Base-by-base conservation (phyloP, 2,113 vertebrate species). In the Drymodes brunneopygia region DNA sequence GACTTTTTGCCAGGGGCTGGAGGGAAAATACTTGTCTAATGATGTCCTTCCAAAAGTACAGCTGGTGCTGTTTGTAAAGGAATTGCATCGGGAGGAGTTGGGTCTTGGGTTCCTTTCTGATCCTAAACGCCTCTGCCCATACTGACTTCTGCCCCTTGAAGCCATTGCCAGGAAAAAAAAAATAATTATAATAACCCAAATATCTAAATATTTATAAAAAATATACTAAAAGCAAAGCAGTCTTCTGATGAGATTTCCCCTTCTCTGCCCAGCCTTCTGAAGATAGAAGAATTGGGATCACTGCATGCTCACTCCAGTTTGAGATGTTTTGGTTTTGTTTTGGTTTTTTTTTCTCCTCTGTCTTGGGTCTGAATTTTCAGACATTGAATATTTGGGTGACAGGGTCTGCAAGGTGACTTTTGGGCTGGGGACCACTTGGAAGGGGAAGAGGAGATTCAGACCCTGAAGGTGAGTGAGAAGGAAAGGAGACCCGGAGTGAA, bases 1-100 rank as follows among this genome's bases (percentile, higher is more conserved):
- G 95, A 95, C 81, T 96, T 96, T 94, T 83, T 93, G 74, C 61
- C 92, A 96, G 88, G 40, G 81, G 65, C 78, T 71, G 75, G 20
- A 90, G 86, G 51, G 75, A 88, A 65, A 93, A 92, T 61, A 13
- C 58, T 96, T 84, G 33, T 86, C 81, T 93, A 75, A 86, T 83
- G 64, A 93, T 95, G 88, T 86, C 71, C 88, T 95, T 96, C 88
- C 88, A 83, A 88, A 93, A 93, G 90, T 88, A 60, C 74, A 94
- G 88, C 78, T 56, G 67, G 64, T 93, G 57, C 74, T 58, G 60
- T 33, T 93, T 94, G 67, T 56, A 89, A 81, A 93, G 53, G 61
- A 90, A 38, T 57, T 81, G 50, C 16, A 75, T 57, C 86, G 61
- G 84, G 67, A 94, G 40, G 45, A 42, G 14, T 5, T 35, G 35